phyloP scores from a whole-genome alignment of 2,888 invertebrate species.

The Aspidiotus rigidus region DNA sequence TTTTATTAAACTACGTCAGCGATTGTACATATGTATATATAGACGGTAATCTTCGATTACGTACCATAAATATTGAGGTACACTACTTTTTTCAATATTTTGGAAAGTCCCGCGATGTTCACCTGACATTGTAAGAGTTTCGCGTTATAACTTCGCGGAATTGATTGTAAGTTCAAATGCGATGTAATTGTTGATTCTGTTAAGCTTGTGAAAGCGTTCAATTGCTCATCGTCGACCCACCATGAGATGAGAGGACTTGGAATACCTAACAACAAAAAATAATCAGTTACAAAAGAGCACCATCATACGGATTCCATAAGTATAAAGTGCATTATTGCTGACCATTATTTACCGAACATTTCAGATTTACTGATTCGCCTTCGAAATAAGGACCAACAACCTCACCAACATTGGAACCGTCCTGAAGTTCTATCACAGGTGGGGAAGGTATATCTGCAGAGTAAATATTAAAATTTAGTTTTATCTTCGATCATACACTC shows the following conservation, averaged over 20 bases:
- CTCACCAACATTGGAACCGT: slow-evolving; percentile 44
- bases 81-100: slow-evolving; percentile 61
- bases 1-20: no score
- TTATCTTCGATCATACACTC: no score
- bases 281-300: slow-evolving; percentile 24
- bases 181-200: slow-evolving; percentile 53
- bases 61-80: slow-evolving; percentile 62
- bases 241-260: slow-evolving; percentile 73
- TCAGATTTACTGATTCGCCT: slow-evolving; percentile 70
- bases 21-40: no score
- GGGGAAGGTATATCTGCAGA: slow-evolving; percentile 16
- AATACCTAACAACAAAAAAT: slow-evolving; percentile 52
- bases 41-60: slow-evolving; percentile 39
- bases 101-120: slow-evolving; percentile 60
- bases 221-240: slow-evolving; percentile 66
- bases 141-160: slow-evolving; percentile 64
- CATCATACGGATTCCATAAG: no score
- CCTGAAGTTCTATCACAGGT: slow-evolving; percentile 24
- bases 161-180: slow-evolving; percentile 62
- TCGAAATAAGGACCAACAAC: slow-evolving; percentile 77
- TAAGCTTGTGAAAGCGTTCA: slow-evolving; percentile 61
- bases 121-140: slow-evolving; percentile 68
- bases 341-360: slow-evolving; percentile 82
- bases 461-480: neutral
- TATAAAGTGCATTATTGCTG: slow-evolving; percentile 39